Base-by-base conservation (phyloP, 2,797 vertebrate genomes). In the Spinibarbus caldwelli region DNA sequence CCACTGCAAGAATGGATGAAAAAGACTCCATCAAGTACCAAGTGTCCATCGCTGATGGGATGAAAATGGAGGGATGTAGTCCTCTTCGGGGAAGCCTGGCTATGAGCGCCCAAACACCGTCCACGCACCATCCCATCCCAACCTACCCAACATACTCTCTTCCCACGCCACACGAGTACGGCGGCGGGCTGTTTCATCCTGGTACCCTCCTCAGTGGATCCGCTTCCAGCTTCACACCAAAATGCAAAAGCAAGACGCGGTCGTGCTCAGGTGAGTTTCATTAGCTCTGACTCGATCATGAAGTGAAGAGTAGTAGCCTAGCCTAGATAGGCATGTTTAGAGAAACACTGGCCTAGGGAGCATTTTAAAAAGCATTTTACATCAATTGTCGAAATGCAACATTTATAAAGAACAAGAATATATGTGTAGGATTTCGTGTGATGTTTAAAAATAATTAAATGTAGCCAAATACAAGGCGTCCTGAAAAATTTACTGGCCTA, bases 51-150 rank as follows among this genome's bases (percentile, higher is more conserved):
- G 87, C 96, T 0, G 97, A 99, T 73, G 94, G 97, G 78, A 97
- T 99, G 97, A 99, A 99, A 93, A 96, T 99, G 96, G 98, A 99
- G 92, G 96, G 95, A 15, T 96, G 97, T 90, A 99, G 98, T 78
- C 97, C 98, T 0, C 95, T 99, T 17, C 95, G 98, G 77, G 94
- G 95, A 91, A 96, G 97, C 91, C 95, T 99, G 77, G 96, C 95
- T 59, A 97, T 99, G 97, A 96, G 96, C 84, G 88, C 95, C 23
- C 98, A 98, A 92, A 94, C 95, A 3, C 80, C 91, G 23, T 95
- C 97, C 86, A 99, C 98, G 11, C 98, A 99, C 86, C 98, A 99
- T 89, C 98, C 98, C 62, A 99, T 99, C 85, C 97, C 98, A 79
- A 99, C 98, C 43, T 99, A 99, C 90, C 98, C 98, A 1, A 94